A percentile compares a stretch with the other conserved stretches of the same genome.
phyloP scores from a whole-genome alignment of 1,140 invertebrate species.

The Lucilia cuprina region DNA sequence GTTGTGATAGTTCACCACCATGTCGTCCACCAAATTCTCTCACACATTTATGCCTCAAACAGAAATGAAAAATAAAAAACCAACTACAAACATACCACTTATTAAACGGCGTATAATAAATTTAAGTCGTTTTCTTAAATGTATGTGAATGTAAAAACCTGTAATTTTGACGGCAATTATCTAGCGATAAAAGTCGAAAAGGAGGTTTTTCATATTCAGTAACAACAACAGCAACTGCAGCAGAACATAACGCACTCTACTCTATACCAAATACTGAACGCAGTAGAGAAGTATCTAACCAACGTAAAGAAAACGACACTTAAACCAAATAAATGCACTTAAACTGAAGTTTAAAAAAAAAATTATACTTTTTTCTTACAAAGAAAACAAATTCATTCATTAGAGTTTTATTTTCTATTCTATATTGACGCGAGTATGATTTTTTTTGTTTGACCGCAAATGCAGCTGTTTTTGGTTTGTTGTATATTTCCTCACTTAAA shows the following conservation, averaged over 20 bases:
- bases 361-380: neutral
- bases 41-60: neutral
- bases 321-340: neutral
- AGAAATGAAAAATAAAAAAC: neutral
- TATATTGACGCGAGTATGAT: neutral
- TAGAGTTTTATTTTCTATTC: neutral
- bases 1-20: neutral
- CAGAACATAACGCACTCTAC: too few relatives aligned
- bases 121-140: conserved; percentile 22
- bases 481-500: neutral
- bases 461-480: conserved; percentile 22
- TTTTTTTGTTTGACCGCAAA: neutral
- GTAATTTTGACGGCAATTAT: conserved; percentile 37
- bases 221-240: neutral
- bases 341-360: neutral
- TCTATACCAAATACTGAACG: neutral
- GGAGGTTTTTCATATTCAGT: conserved; percentile 13
- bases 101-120: conserved; percentile 24
- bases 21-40: neutral
- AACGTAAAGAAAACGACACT: neutral
- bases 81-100: neutral
- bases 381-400: neutral
- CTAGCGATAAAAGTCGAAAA: conserved; percentile 38
- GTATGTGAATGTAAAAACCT: conserved; percentile 5
- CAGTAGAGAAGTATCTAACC: neutral